Evolutionary conservation across 2,888 invertebrate species (phyloP), one percentile per base, ranked within the genome.

Genomic region (Thelaira solivaga): DNA sequence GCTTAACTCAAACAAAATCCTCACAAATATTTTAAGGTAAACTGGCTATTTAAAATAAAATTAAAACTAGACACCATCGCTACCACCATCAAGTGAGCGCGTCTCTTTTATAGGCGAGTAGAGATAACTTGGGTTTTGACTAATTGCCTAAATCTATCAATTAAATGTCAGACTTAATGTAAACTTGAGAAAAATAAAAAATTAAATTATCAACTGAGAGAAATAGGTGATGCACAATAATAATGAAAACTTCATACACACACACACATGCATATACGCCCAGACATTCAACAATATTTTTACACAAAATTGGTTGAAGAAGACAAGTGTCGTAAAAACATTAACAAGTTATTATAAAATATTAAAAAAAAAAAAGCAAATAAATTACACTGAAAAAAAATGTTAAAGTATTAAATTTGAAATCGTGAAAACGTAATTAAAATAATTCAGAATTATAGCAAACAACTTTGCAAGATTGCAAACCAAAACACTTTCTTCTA

Each of bases 71-170:
- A 39, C 47, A 55, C 34, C 55, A 41, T 49, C 13, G 41, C 49
- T 16, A 41, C 43, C n/a, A n/a, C n/a, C n/a, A n/a, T n/a, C n/a
- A n/a, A n/a, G n/a, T n/a, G n/a, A n/a, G n/a, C n/a, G n/a, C n/a
- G n/a, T n/a, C n/a, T n/a, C n/a, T n/a, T n/a, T 68, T 36, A 29
- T 26, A 49, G 59, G 39, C 29, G 49, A 57, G 47, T 49, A 39
- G n/a, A n/a, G 13, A 68, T 43, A 69, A 65, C 69, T 53, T 61
- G 31, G 24, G 51, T 62, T 71, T 69, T 78, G 69, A 78, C 72
- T 76, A 75, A 73, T 83, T 83, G 82, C 84, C 84, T 84, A 84
- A 85, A 85, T 84, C 82, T 83, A 83, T 82, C 84, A 84, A 82
- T 83, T 81, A 83, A 83, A 83, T 83, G 83, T 83, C 83, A 83